Evolutionary conservation across 2,888 invertebrate species (phyloP).

Genomic region (Aquatica leii): DNA sequence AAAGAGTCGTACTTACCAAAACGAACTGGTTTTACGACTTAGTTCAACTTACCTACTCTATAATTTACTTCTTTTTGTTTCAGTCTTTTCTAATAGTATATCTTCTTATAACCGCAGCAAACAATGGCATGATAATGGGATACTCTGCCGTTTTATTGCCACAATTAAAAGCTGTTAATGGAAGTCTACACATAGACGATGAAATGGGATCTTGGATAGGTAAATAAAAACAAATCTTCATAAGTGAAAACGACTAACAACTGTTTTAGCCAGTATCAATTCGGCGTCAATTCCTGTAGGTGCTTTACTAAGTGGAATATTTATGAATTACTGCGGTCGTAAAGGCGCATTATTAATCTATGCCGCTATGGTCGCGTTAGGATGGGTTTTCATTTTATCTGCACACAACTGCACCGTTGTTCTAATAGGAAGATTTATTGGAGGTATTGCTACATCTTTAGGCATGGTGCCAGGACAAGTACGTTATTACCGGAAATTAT

Average conservation of each 20-base stretch:
- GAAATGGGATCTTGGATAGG: slow-evolving; percentile 83
- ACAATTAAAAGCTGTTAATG: slow-evolving; percentile 69
- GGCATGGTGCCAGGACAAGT: slow-evolving; percentile 80
- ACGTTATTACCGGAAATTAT: background rate
- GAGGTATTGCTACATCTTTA: slow-evolving; percentile 77
- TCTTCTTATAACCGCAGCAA: background rate
- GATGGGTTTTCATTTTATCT: slow-evolving; percentile 73
- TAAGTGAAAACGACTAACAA: slow-evolving; percentile 9
- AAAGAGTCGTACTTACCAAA: too few species aligned
- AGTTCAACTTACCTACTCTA: too few species aligned
- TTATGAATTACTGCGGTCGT: slow-evolving; percentile 76
- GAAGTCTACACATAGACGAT: slow-evolving; percentile 69
- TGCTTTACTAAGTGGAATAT: slow-evolving; percentile 73
- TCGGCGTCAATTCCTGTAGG: slow-evolving; percentile 80
- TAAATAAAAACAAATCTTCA: too few species aligned
- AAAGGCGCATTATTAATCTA: slow-evolving; percentile 71
- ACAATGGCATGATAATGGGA: slow-evolving; percentile 76
- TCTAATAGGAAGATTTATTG: slow-evolving; percentile 71
- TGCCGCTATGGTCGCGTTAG: slow-evolving; percentile 70
- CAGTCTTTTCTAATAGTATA: slow-evolving; percentile 1
- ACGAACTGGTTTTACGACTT: too few species aligned
- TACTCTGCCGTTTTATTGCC: slow-evolving; percentile 79
- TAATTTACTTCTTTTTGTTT: too few species aligned
- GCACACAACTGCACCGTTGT: slow-evolving; percentile 65
- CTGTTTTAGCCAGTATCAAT: slow-evolving; percentile 74